Conservation (phyloP, 2,113 vertebrate species). For the Centropus bengalensis region DNA sequence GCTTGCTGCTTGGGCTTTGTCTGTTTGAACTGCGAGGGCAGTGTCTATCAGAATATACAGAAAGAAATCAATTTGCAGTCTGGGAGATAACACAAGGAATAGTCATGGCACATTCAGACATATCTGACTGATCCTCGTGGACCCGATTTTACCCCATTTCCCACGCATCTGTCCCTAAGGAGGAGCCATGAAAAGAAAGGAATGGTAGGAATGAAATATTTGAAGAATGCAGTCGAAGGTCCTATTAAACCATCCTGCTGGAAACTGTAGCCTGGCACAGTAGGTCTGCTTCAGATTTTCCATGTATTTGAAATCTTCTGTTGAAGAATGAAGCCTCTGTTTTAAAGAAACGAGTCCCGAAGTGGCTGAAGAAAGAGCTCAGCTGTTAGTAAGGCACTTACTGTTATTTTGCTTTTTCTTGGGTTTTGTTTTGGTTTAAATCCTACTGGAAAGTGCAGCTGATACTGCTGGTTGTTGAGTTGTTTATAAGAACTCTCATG, state of each 20-base stretch:
- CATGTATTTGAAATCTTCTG: slow-evolving; percentile 13
- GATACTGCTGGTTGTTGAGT: background rate
- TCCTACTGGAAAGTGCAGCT: background rate
- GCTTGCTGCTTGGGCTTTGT: background rate
- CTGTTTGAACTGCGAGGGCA: background rate
- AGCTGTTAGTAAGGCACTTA: slow-evolving; percentile 24
- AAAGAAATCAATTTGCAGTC: background rate
- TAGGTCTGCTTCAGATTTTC: slow-evolving; percentile 51
- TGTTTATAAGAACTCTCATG: background rate
- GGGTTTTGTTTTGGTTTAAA: background rate
- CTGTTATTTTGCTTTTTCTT: slow-evolving; percentile 11
- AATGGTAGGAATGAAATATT: slow-evolving; percentile 40
- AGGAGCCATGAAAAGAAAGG: slow-evolving; percentile 14
- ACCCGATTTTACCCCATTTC: background rate
- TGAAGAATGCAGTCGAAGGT: slow-evolving; percentile 17
- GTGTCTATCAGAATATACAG: background rate
- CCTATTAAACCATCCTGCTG: slow-evolving; percentile 29
- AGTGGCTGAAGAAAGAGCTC: slow-evolving; percentile 27
- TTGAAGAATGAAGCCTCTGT: slow-evolving; percentile 45
- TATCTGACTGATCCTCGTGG: background rate
- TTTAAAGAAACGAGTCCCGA: background rate
- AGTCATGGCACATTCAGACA: background rate
- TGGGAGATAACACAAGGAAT: background rate
- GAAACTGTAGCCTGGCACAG: slow-evolving; percentile 17
- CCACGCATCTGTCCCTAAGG: background rate